A percentile compares a stretch with the other conserved stretches of the same genome.
Evolutionary conservation across 2,113 vertebrate species (phyloP).

Genomic region (Dasyornis broadbenti): DNA sequence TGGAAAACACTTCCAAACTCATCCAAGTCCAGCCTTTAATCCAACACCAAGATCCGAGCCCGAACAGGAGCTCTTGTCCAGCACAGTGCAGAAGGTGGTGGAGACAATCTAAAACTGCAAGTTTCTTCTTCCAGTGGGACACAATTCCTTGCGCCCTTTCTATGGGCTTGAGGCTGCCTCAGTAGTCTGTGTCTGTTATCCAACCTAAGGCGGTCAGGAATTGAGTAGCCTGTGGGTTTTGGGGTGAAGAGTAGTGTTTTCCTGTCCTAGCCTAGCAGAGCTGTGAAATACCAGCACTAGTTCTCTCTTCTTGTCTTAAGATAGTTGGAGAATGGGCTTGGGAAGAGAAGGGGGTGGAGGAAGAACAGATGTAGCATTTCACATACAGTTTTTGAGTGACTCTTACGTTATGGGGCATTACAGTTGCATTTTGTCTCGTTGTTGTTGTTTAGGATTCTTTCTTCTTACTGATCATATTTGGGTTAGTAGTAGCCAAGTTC

Average conservation of each 20-base stretch:
- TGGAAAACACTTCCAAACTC: neutral
- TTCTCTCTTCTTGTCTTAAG: neutral
- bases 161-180: neutral
- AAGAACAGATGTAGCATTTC: slow-evolving; percentile 56
- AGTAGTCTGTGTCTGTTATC: neutral
- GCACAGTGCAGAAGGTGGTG: neutral
- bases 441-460: neutral
- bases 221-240: neutral
- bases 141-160: neutral
- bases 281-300: neutral
- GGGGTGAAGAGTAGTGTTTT: neutral
- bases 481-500: neutral
- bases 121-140: neutral
- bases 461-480: neutral
- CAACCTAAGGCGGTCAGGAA: neutral
- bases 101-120: neutral
- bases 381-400: slow-evolving; percentile 9
- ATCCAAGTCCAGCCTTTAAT: neutral
- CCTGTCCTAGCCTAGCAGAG: neutral
- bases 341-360: neutral
- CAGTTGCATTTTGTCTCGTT: neutral
- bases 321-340: neutral
- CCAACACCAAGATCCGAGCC: neutral
- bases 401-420: slow-evolving; percentile 51
- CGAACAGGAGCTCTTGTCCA: neutral